Percentiles rank a stretch among this genome's conserved stretches.
phyloP scores from a whole-genome alignment of 1,140 invertebrate genomes.

The Pomacea maculata region DNA sequence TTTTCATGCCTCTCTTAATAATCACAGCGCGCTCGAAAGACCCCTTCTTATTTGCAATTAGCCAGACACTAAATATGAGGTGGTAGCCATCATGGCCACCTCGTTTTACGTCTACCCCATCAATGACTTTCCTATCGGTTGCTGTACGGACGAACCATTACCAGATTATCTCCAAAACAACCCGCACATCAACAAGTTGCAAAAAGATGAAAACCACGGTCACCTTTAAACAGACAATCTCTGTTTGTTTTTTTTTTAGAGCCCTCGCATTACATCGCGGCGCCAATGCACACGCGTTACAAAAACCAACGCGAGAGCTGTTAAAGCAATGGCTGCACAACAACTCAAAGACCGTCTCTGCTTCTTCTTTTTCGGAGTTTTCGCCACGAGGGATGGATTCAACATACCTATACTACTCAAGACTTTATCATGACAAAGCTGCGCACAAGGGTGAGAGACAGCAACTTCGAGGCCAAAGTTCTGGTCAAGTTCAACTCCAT shows the following conservation, averaged over 20 bases:
- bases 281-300: not conserved
- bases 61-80: not conserved
- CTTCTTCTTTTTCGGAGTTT: not conserved
- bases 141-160: not conserved
- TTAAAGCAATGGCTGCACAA: not conserved
- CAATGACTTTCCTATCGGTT: not conserved
- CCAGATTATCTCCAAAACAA: constrained; percentile 2
- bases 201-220: not conserved
- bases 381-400: too few relatives aligned
- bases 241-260: constrained; percentile 7
- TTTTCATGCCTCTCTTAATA: constrained; percentile 2
- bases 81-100: not conserved
- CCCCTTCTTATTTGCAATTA: not conserved
- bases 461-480: too few relatives aligned
- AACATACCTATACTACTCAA: too few relatives aligned
- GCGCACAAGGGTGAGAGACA: too few relatives aligned
- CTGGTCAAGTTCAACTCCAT: too few relatives aligned
- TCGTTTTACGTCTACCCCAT: not conserved
- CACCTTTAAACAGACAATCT: constrained; percentile 1
- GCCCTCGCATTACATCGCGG: not conserved
- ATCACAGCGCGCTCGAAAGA: not conserved
- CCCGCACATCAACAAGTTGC: not conserved
- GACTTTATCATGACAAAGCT: too few relatives aligned
- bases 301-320: not conserved
- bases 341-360: not conserved